These are phyloP conservation scores for Pygmarrhopalites habei DNA, from an alignment of 1,140 invertebrate genomes.

Conservation along the genomic window DNA sequence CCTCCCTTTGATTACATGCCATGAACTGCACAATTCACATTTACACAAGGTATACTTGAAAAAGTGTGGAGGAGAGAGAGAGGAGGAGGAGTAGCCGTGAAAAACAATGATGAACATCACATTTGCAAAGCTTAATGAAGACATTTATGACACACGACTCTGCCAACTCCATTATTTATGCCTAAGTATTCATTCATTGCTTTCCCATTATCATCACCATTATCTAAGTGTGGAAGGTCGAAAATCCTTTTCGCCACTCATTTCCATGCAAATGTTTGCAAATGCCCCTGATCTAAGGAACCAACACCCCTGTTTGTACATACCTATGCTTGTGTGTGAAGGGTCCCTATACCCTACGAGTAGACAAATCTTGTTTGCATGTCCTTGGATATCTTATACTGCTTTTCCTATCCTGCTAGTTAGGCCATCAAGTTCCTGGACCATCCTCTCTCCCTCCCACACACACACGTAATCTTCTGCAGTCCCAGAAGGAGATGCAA, in stretches of 20 bases:
- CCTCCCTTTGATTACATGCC: too few relatives aligned
- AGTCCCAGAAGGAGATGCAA: too few relatives aligned
- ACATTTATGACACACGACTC: conserved; percentile 10
- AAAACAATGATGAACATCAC: conserved; percentile 11
- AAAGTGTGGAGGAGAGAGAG: background rate
- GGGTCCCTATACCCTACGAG: too few relatives aligned
- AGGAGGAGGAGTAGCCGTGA: background rate
- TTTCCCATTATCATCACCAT: conserved; percentile 18
- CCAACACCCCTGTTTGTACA: background rate
- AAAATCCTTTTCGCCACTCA: background rate
- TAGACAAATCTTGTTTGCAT: too few relatives aligned
- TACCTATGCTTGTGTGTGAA: background rate
- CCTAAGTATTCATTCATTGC: conserved; percentile 11
- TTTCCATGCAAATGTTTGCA: conserved; percentile 2
- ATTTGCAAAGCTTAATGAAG: conserved; percentile 17
- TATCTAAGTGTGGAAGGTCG: background rate
- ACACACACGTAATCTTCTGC: too few relatives aligned
- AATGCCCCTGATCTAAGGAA: too few relatives aligned
- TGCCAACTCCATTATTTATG: conserved; percentile 19
- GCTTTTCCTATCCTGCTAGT: too few relatives aligned
- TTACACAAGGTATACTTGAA: background rate
- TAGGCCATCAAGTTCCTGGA: too few relatives aligned
- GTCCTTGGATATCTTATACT: too few relatives aligned
- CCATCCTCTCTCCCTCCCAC: too few relatives aligned
- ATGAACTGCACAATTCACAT: background rate